Evolutionary conservation across 2,888 invertebrate species (phyloP), one percentile per base, ranked within the genome.

Genomic region (Tuberolachnus salignus): DNA sequence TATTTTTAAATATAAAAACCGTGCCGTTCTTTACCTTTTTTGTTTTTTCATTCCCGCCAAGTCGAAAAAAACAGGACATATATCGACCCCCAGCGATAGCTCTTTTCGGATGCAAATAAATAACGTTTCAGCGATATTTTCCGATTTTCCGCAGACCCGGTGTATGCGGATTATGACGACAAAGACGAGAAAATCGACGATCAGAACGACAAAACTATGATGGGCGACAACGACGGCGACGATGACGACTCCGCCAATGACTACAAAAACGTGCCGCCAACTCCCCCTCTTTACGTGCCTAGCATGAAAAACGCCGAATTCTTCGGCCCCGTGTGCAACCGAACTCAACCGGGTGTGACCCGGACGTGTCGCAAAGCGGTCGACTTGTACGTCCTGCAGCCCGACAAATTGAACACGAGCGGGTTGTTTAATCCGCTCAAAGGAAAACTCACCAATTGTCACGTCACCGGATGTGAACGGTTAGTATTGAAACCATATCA

Each of bases 381-480:
- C 0, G 94, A 95, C 85, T 89, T 96, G 49, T 96, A 94, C 86
- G 91, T 92, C 81, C 86, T 94, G 55, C 94, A 94, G 85, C 93
- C 94, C 0, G 91, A 93, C 42, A 88, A 93, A 82, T 88, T 94
- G 57, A 94, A 91, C 84, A 92, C 90, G 71, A 91, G 90, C 83
- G 91, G 91, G 8, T 89, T 92, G 83, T 93, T 91, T 82, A 94
- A 93, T 86, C 94, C 94, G 44, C 87, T 94, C 3, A 95, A 94
- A 87, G 95, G 94, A 78, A 94, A 94, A 86, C 88, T 94, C 63
- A 94, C 94, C 55, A 95, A 94, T 85, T 95, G 94, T 85, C 94
- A 94, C 84, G 90, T 91, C 80, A 93, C 93, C 59, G 94, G 94
- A 81, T 95, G 95, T 85, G 94, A 94, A 86, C 92, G 93, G 92